Base-by-base conservation (phyloP, 1,140 invertebrate species). In the Bombus sibiricus region DNA sequence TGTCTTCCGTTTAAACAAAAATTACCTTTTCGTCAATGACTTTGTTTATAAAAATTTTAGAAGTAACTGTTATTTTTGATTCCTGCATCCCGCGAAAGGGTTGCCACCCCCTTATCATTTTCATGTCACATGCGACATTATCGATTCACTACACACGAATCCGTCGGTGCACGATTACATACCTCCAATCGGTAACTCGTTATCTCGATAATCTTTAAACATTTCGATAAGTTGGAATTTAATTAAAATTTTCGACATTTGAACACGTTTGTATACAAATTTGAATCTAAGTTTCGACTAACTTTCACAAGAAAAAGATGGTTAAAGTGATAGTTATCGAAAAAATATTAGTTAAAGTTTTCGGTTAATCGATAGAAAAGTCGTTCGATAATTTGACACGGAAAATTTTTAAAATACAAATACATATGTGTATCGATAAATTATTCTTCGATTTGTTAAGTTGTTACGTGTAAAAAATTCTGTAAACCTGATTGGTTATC, bases 401-500 rank as follows among this genome's bases (percentile, higher is more conserved):
- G 10, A 22, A 43, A 10, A 8, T 28, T 72, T 71, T n/a, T 13
- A 53, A 66, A 62, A 62, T 53, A 41, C 6, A 34, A 5, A 73
- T 53, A 53, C 37, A 10, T 53, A 83, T 22, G 5, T 22, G 47
- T 53, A 53, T 53, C 18, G 47, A 53, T 53, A 13, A 69, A 22
- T 57, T 25, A 15, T 8, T 10, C 73, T n/a, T 22, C 64, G 28
- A n/a, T 78, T 64, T 66, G 64, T 83, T 69, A 77, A 22, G 4
- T 8, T 28, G 39, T 64, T 28, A 68, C 81, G 72, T n/a, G 72
- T 9, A 18, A 9, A 25, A 18, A 10, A 43, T 53, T 2, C 37
- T 15, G 12, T 8, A n/a, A n/a, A 12, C 41, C 15, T 28, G 73
- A 89, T 89, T 88, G 83, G 87, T 12, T 43, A 28, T n/a, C 18